Conservation (phyloP, 2,888 invertebrate species). For the Cerastis rubricosa region DNA sequence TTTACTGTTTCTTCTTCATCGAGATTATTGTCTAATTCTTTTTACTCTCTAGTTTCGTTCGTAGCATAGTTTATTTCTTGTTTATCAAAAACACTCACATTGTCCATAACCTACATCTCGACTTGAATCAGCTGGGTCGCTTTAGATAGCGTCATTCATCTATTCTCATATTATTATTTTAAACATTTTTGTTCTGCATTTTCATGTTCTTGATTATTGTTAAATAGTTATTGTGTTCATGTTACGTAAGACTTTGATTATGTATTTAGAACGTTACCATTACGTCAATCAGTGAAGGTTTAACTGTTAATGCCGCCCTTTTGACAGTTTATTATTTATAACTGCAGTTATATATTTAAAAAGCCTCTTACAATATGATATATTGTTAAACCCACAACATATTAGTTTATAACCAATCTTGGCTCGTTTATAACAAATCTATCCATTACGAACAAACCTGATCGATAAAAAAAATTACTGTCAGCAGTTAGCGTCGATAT, state of each 20-base stretch:
- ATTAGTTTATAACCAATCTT: neutral
- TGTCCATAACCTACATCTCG: conserved; percentile 1
- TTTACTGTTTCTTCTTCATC: neutral
- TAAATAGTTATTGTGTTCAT: neutral
- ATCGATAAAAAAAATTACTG: conserved; percentile 23
- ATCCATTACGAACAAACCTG: conserved; percentile 13
- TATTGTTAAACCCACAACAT: conserved; percentile 10
- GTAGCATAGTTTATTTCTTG: neutral
- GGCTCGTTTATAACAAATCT: conserved; percentile 16
- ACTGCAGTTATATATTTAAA: conserved; percentile 6
- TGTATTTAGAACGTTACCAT: conserved; percentile 11
- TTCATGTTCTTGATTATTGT: neutral
- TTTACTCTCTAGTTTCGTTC: neutral
- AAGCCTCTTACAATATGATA: conserved; percentile 4
- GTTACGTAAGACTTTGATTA: neutral
- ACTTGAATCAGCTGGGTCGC: conserved; percentile 1
- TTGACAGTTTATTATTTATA: conserved; percentile 30
- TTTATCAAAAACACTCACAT: conserved; percentile 6
- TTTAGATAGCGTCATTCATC: neutral
- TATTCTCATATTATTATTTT: neutral
- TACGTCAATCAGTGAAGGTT: conserved; percentile 7
- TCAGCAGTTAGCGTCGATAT: neutral
- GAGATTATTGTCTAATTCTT: neutral
- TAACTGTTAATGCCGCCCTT: conserved; percentile 5
- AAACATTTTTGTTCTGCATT: neutral